Conservation (phyloP, 2,113 vertebrate genomes). For the Bettongia penicillata region DNA sequence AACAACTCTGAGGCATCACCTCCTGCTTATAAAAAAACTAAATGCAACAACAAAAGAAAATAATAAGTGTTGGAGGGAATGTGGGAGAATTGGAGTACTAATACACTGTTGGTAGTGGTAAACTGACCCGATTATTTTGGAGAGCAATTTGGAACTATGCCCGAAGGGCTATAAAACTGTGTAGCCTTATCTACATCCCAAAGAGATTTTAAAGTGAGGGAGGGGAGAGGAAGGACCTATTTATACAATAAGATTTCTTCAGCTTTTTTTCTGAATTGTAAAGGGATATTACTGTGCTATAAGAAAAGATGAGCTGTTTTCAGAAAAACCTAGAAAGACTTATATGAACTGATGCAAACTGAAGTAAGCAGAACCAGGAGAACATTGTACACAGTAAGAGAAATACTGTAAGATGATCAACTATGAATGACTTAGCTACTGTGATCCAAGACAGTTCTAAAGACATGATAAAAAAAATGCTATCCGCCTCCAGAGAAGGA, state of each 20-base stretch:
- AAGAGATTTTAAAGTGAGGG: not conserved
- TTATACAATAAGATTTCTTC: too few relatives aligned
- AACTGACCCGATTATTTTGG: not conserved
- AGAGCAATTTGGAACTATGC: not conserved
- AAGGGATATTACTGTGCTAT: too few relatives aligned
- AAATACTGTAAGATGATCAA: too few relatives aligned
- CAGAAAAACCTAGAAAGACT: too few relatives aligned
- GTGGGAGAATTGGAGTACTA: not conserved
- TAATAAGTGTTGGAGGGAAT: not conserved
- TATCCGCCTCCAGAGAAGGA: not conserved
- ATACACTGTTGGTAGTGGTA: not conserved
- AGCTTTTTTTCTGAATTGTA: not conserved
- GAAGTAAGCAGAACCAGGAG: too few relatives aligned
- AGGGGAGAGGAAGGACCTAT: not conserved
- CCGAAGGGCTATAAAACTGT: not conserved
- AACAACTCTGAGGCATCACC: not conserved
- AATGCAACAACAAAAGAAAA: not conserved
- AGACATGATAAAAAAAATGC: not conserved
- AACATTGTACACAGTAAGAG: too few relatives aligned
- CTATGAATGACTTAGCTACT: too few relatives aligned
- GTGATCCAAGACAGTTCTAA: not conserved
- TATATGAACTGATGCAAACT: too few relatives aligned
- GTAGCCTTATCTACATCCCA: not conserved
- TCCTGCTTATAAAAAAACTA: not conserved
- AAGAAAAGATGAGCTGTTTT: too few relatives aligned